These are phyloP conservation scores for Tupiocoris notatus DNA, from an alignment of 2,888 invertebrate species.

Conservation along the genomic window DNA sequence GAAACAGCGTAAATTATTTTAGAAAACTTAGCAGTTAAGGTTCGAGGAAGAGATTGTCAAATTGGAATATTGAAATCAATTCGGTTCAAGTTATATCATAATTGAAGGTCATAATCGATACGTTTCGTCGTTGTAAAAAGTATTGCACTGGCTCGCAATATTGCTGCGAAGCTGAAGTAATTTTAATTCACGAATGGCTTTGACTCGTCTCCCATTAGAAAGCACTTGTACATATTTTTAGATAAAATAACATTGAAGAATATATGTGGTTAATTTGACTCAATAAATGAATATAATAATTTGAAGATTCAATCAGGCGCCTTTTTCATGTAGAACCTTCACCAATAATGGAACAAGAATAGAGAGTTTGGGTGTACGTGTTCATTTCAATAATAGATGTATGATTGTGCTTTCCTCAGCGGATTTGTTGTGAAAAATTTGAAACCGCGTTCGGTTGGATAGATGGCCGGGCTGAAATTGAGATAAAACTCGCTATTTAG, in stretches of 20 bases:
- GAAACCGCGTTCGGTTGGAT: too few species aligned
- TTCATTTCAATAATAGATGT: too few species aligned
- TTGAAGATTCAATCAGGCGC: not conserved
- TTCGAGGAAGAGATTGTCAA: not conserved
- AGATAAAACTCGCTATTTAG: too few species aligned
- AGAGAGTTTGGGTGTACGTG: too few species aligned
- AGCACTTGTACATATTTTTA: constrained; percentile 35
- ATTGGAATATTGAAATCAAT: not conserved
- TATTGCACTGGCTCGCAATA: not conserved
- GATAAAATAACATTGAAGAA: constrained; percentile 6
- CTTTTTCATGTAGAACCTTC: too few species aligned
- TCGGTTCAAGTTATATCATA: not conserved
- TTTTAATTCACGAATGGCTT: not conserved
- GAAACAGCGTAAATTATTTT: not conserved
- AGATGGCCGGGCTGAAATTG: too few species aligned
- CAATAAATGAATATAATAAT: constrained; percentile 26
- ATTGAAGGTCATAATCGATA: not conserved
- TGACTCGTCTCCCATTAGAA: constrained; percentile 9
- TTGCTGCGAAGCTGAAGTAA: not conserved
- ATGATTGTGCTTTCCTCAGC: too few species aligned
- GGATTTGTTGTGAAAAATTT: too few species aligned
- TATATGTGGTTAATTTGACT: constrained; percentile 4
- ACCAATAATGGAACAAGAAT: too few species aligned
- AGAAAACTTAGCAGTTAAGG: not conserved
- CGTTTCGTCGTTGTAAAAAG: not conserved